Evolutionary conservation across 2,113 vertebrate species (phyloP).

Genomic region (Physeter macrocephalus): DNA sequence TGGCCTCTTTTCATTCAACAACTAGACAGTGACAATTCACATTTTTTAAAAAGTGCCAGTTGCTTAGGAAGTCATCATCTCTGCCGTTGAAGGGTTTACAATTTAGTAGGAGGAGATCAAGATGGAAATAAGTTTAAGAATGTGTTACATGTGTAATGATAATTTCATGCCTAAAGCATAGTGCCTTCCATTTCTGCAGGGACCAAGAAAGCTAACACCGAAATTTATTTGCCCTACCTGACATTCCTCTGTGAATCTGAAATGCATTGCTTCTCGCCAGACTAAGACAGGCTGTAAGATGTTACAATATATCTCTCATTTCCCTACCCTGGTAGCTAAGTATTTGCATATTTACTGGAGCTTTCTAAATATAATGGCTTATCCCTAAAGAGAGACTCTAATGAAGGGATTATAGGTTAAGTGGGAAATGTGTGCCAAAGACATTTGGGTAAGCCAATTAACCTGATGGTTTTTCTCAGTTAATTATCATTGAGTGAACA

Average conservation of each 20-base stretch:
- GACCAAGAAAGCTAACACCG: not conserved
- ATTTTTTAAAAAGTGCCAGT: not conserved
- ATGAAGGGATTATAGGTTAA: slow-evolving; percentile 69
- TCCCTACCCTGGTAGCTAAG: not conserved
- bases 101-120: not conserved
- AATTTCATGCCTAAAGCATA: not conserved
- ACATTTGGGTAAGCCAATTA: slow-evolving; percentile 66
- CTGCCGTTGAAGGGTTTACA: not conserved
- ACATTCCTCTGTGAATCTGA: not conserved
- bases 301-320: not conserved
- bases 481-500: slow-evolving; percentile 55
- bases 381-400: slow-evolving; percentile 54
- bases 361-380: slow-evolving; percentile 61
- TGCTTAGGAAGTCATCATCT: slow-evolving; percentile 1
- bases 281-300: not conserved
- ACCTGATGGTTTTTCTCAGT: slow-evolving; percentile 54
- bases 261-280: slow-evolving; percentile 6
- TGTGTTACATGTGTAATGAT: not conserved
- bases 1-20: not conserved
- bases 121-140: not conserved
- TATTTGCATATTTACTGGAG: slow-evolving; percentile 53
- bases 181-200: not conserved
- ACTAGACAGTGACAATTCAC: not conserved
- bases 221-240: not conserved
- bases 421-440: slow-evolving; percentile 53